A percentile compares a stretch with the other conserved stretches of the same genome.
phyloP scores from a whole-genome alignment of 2,797 vertebrate species.

The Cygnus olor region DNA sequence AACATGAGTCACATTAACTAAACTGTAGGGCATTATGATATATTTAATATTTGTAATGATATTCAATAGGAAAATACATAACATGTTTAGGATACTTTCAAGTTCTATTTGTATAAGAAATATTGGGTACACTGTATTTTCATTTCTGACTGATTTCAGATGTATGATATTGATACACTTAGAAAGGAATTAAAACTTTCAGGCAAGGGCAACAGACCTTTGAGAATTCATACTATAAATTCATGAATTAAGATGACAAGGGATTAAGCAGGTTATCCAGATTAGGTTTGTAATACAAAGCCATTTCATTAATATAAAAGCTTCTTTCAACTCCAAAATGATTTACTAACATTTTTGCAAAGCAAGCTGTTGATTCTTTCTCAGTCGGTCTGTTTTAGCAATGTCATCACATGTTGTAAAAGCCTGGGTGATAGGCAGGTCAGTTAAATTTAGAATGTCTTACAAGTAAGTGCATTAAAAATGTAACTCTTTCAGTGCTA shows the following conservation, averaged over 20 bases:
- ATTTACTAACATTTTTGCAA: background rate
- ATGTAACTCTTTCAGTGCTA: background rate
- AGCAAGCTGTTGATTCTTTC: background rate
- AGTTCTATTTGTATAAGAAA: background rate
- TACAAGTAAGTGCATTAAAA: background rate
- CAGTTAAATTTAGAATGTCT: background rate
- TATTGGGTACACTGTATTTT: background rate
- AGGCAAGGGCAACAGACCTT: background rate
- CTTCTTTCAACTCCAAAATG: constrained; percentile 8
- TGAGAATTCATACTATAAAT: constrained; percentile 19
- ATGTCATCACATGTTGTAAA: background rate
- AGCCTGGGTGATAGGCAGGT: background rate
- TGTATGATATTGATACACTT: background rate
- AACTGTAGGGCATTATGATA: background rate
- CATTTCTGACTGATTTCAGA: background rate
- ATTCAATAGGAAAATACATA: background rate
- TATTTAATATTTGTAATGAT: background rate
- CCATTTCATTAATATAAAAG: constrained; percentile 40
- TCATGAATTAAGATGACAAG: constrained; percentile 14
- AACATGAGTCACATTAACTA: background rate
- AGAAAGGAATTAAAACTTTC: background rate
- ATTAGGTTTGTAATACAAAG: constrained; percentile 22
- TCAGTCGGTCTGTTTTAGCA: background rate
- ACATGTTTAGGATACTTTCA: background rate
- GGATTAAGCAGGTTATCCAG: constrained; percentile 51